phyloP scores from a whole-genome alignment of 2,797 vertebrate genomes.

The Sebastes trivittatus region DNA sequence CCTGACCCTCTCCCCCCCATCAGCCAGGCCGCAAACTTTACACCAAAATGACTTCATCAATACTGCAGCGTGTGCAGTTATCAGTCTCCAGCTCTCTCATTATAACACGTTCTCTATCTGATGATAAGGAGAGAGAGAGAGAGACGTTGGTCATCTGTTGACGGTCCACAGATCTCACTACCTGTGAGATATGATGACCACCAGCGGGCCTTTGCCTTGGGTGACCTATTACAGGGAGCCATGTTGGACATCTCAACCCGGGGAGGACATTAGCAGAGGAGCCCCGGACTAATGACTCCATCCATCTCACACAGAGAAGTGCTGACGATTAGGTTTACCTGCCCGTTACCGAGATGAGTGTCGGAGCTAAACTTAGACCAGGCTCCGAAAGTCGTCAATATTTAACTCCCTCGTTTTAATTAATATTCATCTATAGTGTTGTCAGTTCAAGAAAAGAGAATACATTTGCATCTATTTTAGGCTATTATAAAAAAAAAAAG shows the following conservation, averaged over 20 bases:
- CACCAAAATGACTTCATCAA: conserved; percentile 19
- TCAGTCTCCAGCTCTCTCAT: conserved; percentile 8
- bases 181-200: conserved; percentile 7
- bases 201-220: not conserved
- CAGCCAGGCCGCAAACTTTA: not conserved
- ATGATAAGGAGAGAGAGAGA: not conserved
- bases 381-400: conserved; percentile 11
- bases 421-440: not conserved
- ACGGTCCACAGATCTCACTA: conserved; percentile 18
- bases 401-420: not conserved
- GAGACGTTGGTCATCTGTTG: not conserved
- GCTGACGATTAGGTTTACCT: conserved; percentile 43
- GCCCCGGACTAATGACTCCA: conserved; percentile 45
- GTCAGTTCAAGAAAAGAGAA: not conserved
- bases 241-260: conserved; percentile 15
- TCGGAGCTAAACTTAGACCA: conserved; percentile 13
- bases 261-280: conserved; percentile 6
- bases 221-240: conserved; percentile 21
- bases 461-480: not conserved
- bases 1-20: not conserved
- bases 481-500: not conserved
- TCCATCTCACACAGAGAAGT: conserved; percentile 47
- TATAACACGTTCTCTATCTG: not conserved
- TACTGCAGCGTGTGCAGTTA: not conserved
- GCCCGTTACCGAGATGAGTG: conserved; percentile 20